A percentile compares a stretch with the other conserved stretches of the same genome.
Conservation (phyloP, 2,113 vertebrate species). For the Trachemys scripta region DNA sequence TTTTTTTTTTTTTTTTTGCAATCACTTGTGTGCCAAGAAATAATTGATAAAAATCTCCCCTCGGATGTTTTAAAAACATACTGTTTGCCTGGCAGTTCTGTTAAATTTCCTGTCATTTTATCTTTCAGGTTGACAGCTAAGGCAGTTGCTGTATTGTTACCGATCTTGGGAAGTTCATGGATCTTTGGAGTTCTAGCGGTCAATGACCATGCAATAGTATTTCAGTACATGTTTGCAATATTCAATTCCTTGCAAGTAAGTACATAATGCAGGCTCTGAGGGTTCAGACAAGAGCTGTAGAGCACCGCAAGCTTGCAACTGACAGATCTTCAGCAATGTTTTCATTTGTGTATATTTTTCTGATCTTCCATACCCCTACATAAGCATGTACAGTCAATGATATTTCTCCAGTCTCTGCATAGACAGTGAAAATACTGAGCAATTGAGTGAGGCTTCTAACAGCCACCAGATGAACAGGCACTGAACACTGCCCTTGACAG, state of each 20-base stretch:
- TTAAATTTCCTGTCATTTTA: neutral
- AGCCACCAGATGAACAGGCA: conserved; percentile 32
- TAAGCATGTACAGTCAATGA: neutral
- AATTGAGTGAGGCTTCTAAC: neutral
- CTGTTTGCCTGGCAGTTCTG: neutral
- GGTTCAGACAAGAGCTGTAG: neutral
- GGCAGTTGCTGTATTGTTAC: conserved; percentile 94
- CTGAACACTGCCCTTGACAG: neutral
- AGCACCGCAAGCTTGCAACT: neutral
- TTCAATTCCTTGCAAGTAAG: conserved; percentile 96
- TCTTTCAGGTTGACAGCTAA: conserved; percentile 90
- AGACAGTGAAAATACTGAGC: neutral
- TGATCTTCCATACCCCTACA: neutral
- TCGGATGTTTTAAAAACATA: neutral
- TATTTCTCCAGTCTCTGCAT: neutral
- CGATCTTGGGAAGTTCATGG: conserved; percentile 96
- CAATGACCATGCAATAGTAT: conserved; percentile 87
- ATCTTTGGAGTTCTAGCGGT: conserved; percentile 94
- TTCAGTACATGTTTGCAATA: conserved; percentile 95
- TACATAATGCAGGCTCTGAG: neutral
- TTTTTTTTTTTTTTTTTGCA: neutral
- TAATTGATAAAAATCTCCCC: neutral
- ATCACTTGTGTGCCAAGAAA: neutral
- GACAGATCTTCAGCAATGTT: neutral
- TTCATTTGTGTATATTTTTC: neutral